Evolutionary conservation across 1,140 invertebrate genomes (phyloP).

Genomic region (Notospermus geniculatus): DNA sequence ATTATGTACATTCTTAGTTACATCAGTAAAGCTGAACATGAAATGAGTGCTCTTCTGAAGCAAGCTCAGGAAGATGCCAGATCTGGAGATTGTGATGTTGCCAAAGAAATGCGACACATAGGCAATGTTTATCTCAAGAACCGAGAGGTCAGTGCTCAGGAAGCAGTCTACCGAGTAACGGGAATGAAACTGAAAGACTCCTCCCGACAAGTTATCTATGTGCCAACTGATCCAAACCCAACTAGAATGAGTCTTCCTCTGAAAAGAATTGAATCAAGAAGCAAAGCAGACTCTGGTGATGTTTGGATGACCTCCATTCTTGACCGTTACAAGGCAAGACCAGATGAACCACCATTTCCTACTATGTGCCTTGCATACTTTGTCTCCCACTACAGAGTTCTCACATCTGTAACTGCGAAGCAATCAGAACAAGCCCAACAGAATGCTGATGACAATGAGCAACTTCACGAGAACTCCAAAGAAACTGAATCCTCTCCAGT

Average conservation of each 20-base stretch:
- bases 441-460: constrained; percentile 3
- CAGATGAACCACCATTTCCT: constrained; percentile 11
- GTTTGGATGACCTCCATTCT: constrained; percentile 19
- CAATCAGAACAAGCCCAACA: constrained; percentile 4
- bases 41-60: constrained; percentile 13
- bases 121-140: constrained; percentile 18
- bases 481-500: neutral
- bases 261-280: constrained; percentile 1
- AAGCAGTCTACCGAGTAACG: constrained; percentile 18
- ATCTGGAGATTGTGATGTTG: constrained; percentile 15
- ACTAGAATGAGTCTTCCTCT: constrained; percentile 12
- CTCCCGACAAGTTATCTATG: constrained; percentile 15
- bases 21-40: constrained; percentile 20
- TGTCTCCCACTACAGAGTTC: constrained; percentile 18
- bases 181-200: constrained; percentile 16
- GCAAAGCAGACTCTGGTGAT: constrained; percentile 9
- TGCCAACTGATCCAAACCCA: neutral
- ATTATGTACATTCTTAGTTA: constrained; percentile 20
- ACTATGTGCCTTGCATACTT: constrained; percentile 23
- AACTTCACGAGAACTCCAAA: constrained; percentile 7
- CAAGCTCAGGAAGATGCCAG: constrained; percentile 15
- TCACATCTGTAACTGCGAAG: constrained; percentile 1
- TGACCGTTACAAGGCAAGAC: constrained; percentile 18
- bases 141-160: constrained; percentile 21
- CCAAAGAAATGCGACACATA: constrained; percentile 16